Base-by-base conservation (phyloP, 2,888 invertebrate genomes). In the Actias luna region DNA sequence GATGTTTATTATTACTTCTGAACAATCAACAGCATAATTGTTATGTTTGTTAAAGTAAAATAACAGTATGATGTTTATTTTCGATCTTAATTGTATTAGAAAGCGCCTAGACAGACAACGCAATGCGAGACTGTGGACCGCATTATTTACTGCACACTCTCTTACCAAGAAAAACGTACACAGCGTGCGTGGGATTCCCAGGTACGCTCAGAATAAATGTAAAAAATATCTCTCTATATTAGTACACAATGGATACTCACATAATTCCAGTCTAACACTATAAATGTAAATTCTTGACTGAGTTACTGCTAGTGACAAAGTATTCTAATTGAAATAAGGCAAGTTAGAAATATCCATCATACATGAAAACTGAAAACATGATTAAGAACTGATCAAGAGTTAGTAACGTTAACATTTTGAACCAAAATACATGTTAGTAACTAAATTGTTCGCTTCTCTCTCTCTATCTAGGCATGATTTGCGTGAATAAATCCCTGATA, bases 131-230 rank as follows among this genome's bases (percentile, higher is more conserved):
- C 73, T 69, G 27, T 58, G 71, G 75, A 73, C 77, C 72, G 77
- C 85, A 86, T 87, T 83, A 85, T 79, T 63, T 66, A 70, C 75
- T 79, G 77, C 73, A 75, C 74, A 75, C 78, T 80, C 82, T 75
- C 76, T 74, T 86, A 83, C 82, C 78, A 81, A 85, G 84, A 85
- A 87, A 85, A 85, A 82, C 78, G 70, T 73, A 76, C 75, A 72
- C 69, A 71, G 69, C 77, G 74, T 72, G 78, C 79, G 79, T 80
- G 78, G 79, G 81, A 81, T 84, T 85, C 84, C 80, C 78, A 73
- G 71, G 79, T 78, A 76, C 77, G 80, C 76, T 74, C 80, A 75
- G 78, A 82, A 78, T 78, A 80, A 79, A 80, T 67, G 25, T 82
- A 69, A 77, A 76, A 81, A 82, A 78, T 67, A 68, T 70, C 65